Conservation (phyloP, 2,113 vertebrate species). For the Syrmaticus mikado region DNA sequence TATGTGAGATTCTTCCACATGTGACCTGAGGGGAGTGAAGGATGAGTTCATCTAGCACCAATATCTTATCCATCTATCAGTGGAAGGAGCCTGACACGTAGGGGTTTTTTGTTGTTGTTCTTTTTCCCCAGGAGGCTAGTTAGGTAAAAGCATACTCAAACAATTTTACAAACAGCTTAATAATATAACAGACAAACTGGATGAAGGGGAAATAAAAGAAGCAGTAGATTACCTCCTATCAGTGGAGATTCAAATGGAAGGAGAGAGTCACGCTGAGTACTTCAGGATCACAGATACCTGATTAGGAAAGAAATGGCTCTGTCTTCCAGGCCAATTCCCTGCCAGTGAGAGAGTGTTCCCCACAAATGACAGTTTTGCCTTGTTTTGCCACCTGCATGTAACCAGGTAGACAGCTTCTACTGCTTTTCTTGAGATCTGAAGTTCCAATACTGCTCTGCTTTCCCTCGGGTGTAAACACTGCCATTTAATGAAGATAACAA, state of each 20-base stretch:
- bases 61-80: not conserved
- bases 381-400: not conserved
- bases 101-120: not conserved
- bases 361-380: not conserved
- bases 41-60: not conserved
- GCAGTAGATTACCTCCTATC: not conserved
- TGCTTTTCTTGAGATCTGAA: slow-evolving; percentile 1
- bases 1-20: not conserved
- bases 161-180: not conserved
- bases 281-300: not conserved
- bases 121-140: not conserved
- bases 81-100: not conserved
- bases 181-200: not conserved
- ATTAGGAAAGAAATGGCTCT: not conserved
- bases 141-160: not conserved
- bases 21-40: not conserved
- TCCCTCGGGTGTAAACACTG: not conserved
- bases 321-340: not conserved
- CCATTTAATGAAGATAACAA: not conserved
- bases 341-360: not conserved
- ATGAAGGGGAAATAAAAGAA: not conserved
- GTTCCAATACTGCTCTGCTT: not conserved
- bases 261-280: not conserved
- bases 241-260: slow-evolving; percentile 6
- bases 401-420: not conserved